Evolutionary conservation across 1,140 invertebrate genomes (phyloP).

Genomic region (Chironomus tepperi): DNA sequence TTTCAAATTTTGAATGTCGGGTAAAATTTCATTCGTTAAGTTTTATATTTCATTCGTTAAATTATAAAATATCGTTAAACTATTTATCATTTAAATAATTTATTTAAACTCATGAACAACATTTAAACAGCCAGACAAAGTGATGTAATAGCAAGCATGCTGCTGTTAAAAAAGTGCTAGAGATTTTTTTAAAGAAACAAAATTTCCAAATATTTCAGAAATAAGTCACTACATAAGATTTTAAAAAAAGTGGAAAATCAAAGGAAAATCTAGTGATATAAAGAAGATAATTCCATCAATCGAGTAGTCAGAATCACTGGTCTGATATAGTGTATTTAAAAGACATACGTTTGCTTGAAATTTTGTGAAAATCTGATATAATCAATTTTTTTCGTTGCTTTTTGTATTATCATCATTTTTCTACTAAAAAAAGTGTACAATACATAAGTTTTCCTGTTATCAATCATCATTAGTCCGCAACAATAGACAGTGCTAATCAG

Average conservation of each 20-base stretch:
- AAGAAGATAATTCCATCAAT: background rate
- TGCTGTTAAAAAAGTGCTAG: background rate
- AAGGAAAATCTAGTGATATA: background rate
- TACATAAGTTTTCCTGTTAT: background rate
- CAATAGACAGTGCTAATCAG: background rate
- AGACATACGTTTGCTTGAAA: background rate
- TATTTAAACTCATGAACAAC: too few relatives aligned
- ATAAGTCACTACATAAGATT: background rate
- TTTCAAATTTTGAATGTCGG: too few relatives aligned
- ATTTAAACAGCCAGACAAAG: too few relatives aligned
- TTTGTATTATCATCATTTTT: background rate
- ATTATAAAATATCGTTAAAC: too few relatives aligned
- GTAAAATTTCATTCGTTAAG: too few relatives aligned
- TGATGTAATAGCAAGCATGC: background rate
- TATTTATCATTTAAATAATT: too few relatives aligned
- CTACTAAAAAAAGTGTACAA: background rate
- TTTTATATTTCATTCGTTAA: too few relatives aligned
- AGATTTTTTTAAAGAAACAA: background rate
- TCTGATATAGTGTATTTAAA: background rate
- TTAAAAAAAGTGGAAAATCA: background rate
- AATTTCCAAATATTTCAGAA: background rate
- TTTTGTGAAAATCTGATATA: background rate
- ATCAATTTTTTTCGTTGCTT: background rate
- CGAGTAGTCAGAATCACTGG: background rate
- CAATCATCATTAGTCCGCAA: background rate